Conservation (phyloP, 2,113 vertebrate species). For the Anhinga rufa region DNA sequence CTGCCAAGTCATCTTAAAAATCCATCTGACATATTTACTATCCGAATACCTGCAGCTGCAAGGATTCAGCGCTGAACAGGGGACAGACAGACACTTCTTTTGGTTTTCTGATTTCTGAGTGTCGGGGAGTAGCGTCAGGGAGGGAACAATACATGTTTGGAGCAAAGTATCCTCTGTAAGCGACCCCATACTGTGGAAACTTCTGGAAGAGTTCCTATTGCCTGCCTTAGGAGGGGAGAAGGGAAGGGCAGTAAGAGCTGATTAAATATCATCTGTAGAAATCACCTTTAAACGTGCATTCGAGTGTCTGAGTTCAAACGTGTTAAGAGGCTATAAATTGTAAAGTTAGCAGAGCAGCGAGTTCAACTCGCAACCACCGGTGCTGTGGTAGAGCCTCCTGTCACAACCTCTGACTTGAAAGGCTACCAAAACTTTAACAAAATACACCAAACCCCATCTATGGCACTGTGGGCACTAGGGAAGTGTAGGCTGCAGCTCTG, state of each 20-base stretch:
- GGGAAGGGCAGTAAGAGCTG: neutral
- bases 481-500: neutral
- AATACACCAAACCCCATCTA: neutral
- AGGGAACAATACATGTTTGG: neutral
- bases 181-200: neutral
- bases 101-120: neutral
- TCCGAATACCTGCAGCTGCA: neutral
- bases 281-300: neutral
- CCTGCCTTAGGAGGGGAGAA: neutral
- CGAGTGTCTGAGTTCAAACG: no score
- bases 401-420: neutral
- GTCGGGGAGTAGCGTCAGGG: neutral
- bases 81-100: no score
- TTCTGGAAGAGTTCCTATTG: neutral
- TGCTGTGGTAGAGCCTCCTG: fast-evolving
- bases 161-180: neutral
- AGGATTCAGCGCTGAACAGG: neutral
- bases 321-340: neutral
- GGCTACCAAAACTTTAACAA: neutral
- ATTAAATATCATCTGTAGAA: neutral
- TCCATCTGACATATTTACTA: neutral
- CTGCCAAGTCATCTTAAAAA: neutral
- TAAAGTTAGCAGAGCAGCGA: neutral
- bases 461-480: neutral
- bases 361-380: neutral